Evolutionary conservation across 2,888 invertebrate species (phyloP), one percentile per base, ranked within the genome.

Genomic region (Napeogenes inachia): DNA sequence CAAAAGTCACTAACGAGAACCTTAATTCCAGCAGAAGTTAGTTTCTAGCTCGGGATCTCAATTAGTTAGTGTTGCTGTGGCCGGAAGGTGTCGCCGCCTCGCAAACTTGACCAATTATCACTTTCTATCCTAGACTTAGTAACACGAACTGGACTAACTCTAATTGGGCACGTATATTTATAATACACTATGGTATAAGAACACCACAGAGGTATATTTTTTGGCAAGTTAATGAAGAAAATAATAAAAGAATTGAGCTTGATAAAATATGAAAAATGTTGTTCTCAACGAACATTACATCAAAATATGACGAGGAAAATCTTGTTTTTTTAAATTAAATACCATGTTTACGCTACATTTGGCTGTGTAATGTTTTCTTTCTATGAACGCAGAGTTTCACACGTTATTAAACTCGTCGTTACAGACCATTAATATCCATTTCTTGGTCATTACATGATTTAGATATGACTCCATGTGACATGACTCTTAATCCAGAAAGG

Each of bases 1-100:
- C 73, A 84, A 85, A 87, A 86, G 81, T 84, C 80, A 70, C 79
- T 85, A 87, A 87, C 85, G 85, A 87, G 84, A 80, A 79, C 76
- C 81, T 86, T 84, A 85, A 86, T 84, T 80, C 81, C 72, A 75
- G 71, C 69, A 73, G 75, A 84, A 87, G 85, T 86, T 84, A 70
- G 75, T 47, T 62, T 61, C 73, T 68, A 64, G 73, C 73, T 66
- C 78, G 76, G 76, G 75, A 74, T 79, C 81, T 80, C 81, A 85
- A 85, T 86, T 85, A 84, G 79, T 71, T 73, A 73, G 72, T 77
- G 79, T 77, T 77, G 71, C 63, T 70, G 68, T 59, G 64, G 70
- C 68, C 66, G 68, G 61, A 65, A 62, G 64, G 71, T 69, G 72
- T 71, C 74, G 72, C 71, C 74, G 73, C 75, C 71, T 71, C 63